Evolutionary conservation across 1,140 invertebrate genomes (phyloP).

Genomic region (Caenorhabditis tropicalis): DNA sequence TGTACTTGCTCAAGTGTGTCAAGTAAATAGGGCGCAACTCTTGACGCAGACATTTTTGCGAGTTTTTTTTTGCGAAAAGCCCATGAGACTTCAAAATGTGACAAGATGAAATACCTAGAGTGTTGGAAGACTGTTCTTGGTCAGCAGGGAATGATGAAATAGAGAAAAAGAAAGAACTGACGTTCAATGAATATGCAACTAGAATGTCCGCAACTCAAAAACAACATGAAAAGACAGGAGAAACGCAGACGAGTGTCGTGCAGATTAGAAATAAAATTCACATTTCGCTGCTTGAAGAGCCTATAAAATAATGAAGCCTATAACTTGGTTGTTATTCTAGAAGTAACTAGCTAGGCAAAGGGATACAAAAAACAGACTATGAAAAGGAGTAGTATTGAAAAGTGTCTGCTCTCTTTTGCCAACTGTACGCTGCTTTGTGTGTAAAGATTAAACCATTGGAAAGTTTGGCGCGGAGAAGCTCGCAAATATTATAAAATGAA

Average conservation of each 20-base stretch:
- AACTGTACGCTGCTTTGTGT: not conserved
- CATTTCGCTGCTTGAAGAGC: too few species aligned
- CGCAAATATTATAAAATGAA: not conserved
- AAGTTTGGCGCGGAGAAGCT: not conserved
- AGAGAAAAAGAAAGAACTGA: not conserved
- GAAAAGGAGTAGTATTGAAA: not conserved
- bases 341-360: too few species aligned
- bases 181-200: conserved; percentile 19
- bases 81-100: not conserved
- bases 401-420: not conserved
- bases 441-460: not conserved
- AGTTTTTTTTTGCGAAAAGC: not conserved
- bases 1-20: conserved; percentile 41
- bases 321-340: too few species aligned
- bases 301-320: too few species aligned
- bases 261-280: too few species aligned
- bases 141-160: not conserved
- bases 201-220: not conserved
- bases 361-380: not conserved
- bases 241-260: too few species aligned
- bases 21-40: conserved; percentile 27
- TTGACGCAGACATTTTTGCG: not conserved
- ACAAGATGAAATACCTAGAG: not conserved
- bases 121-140: too few species aligned
- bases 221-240: too few species aligned